These are phyloP conservation scores for Nyctereutes procyonoides DNA, from an alignment of 2,113 vertebrate species.

Conservation along the genomic window DNA sequence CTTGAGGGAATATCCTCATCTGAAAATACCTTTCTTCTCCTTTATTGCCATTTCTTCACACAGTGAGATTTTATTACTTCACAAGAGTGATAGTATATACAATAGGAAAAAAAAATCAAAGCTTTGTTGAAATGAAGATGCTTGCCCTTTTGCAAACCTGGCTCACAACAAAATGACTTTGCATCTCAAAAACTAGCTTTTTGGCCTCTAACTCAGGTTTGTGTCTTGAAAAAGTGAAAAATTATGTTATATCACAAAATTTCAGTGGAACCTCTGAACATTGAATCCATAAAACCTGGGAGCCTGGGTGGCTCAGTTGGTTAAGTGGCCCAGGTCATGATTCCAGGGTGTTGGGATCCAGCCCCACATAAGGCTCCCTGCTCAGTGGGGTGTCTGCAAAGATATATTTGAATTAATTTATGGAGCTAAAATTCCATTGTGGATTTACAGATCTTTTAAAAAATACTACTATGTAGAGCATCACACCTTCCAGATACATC, in stretches of 20 bases:
- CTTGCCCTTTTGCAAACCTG: neutral
- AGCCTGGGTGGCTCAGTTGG: too few relatives aligned
- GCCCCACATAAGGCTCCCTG: too few relatives aligned
- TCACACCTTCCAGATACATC: neutral
- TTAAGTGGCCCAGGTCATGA: too few relatives aligned
- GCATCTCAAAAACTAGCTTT: neutral
- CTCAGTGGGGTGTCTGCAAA: neutral
- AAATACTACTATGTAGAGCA: neutral
- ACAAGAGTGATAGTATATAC: neutral
- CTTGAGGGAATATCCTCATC: neutral
- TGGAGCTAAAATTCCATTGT: neutral
- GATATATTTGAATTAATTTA: neutral
- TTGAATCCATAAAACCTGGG: slow-evolving; percentile 14
- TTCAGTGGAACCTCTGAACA: neutral
- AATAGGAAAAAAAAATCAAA: neutral
- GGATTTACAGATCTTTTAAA: neutral
- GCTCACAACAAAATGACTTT: neutral
- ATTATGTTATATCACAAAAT: neutral
- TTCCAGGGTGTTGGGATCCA: too few relatives aligned
- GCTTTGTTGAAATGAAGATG: neutral
- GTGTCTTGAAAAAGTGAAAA: slow-evolving; percentile 1
- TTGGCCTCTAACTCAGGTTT: neutral
- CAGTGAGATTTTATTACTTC: neutral
- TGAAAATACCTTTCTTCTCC: neutral
- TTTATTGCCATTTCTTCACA: neutral